Conservation (phyloP, 2,888 invertebrate species). For the Endotricha flammealis region DNA sequence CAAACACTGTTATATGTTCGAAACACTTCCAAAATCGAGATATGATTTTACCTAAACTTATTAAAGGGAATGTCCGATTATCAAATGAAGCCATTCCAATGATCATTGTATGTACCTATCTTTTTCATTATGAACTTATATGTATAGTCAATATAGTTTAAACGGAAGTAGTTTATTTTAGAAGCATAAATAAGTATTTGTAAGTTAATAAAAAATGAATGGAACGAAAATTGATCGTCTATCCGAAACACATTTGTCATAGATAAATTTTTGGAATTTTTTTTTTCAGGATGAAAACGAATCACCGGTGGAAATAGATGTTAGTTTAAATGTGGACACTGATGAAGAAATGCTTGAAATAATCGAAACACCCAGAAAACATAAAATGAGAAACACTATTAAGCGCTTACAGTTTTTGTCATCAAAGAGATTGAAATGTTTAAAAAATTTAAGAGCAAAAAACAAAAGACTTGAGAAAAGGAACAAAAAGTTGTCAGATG, state of each 20-base stretch:
- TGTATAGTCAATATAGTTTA: too few species aligned
- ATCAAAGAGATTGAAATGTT: constrained; percentile 4
- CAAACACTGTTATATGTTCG: too few species aligned
- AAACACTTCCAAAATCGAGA: constrained; percentile 3
- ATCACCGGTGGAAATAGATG: constrained; percentile 2
- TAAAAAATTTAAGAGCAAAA: constrained; percentile 7
- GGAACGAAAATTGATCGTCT: too few species aligned
- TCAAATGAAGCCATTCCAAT: constrained; percentile 8
- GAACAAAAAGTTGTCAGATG: constrained; percentile 6
- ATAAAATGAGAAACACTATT: constrained; percentile 12
- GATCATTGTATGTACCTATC: constrained; percentile 4
- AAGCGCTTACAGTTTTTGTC: constrained; percentile 6
- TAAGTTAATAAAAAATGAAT: too few species aligned
- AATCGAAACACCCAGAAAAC: constrained; percentile 10
- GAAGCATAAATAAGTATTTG: too few species aligned
- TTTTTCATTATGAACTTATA: neutral
- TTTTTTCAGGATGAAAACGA: constrained; percentile 2
- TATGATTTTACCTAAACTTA: neutral
- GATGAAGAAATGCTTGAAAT: constrained; percentile 14
- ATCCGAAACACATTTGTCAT: too few species aligned
- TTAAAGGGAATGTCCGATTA: constrained; percentile 1
- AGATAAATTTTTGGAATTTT: too few species aligned
- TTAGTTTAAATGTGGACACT: constrained; percentile 7
- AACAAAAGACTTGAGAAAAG: constrained; percentile 5
- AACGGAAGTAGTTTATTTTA: too few species aligned